phyloP scores from a whole-genome alignment of 2,113 vertebrate genomes.

The Hippoglossus stenolepis region DNA sequence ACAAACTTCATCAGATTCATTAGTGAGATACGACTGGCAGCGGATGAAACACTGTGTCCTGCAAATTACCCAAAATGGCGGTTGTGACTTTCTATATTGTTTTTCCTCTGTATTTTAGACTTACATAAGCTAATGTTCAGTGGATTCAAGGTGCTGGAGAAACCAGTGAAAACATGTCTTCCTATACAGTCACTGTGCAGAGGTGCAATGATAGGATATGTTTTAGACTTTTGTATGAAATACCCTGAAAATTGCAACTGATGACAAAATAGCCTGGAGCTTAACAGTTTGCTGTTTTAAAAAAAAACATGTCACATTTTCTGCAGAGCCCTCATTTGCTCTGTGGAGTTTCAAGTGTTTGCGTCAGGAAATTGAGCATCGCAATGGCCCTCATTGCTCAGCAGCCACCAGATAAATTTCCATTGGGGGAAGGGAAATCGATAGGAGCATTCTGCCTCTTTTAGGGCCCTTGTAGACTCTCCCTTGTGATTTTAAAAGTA shows the following conservation, averaged over 20 bases:
- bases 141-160: not conserved
- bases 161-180: not conserved
- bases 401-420: constrained; percentile 83
- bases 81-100: not conserved
- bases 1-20: constrained; percentile 70
- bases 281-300: not conserved
- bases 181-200: not conserved
- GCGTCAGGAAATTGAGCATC: constrained; percentile 67
- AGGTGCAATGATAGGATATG: not conserved
- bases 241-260: constrained; percentile 3
- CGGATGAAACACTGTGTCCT: constrained; percentile 4
- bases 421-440: constrained; percentile 81
- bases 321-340: constrained; percentile 45
- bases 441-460: constrained; percentile 80
- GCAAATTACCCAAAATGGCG: not conserved
- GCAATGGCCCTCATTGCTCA: constrained; percentile 71
- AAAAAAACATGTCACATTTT: constrained; percentile 45
- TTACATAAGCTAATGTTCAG: not conserved
- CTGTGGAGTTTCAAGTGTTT: constrained; percentile 64
- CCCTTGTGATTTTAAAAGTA: constrained; percentile 82
- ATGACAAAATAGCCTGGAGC: constrained; percentile 10
- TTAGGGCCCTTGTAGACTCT: constrained; percentile 75
- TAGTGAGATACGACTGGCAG: constrained; percentile 60
- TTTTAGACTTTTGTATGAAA: not conserved
- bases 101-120: constrained; percentile 3